Evolutionary conservation across 2,797 vertebrate genomes (phyloP).

Genomic region (Salmo trutta): DNA sequence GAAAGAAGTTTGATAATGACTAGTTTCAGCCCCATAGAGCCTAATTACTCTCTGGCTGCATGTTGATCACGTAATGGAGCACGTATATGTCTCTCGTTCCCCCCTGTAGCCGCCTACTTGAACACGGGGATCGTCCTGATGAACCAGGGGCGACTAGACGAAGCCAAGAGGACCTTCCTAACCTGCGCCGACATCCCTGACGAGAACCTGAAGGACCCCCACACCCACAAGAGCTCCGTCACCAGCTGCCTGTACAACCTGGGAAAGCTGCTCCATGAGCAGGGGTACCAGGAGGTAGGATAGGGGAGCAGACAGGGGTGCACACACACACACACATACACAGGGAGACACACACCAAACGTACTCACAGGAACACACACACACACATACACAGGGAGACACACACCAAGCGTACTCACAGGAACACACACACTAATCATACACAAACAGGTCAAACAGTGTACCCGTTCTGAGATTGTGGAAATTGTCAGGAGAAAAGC

Average conservation of each 20-base stretch:
- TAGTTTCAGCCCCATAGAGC: constrained; percentile 57
- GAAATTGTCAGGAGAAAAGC: not conserved
- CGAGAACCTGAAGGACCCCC: constrained; percentile 98
- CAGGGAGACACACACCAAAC: constrained; percentile 28
- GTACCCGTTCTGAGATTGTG: not conserved
- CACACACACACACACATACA: not conserved
- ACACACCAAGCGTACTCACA: constrained; percentile 37
- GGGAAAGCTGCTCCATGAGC: constrained; percentile 96
- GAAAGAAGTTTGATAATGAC: constrained; percentile 35
- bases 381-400: not conserved
- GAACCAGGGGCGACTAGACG: constrained; percentile 93
- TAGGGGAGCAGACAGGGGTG: not conserved
- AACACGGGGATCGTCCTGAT: constrained; percentile 98
- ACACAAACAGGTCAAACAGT: constrained; percentile 27
- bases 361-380: constrained; percentile 15
- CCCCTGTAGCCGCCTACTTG: constrained; percentile 90
- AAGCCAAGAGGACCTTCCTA: constrained; percentile 91
- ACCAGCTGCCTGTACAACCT: constrained; percentile 99
- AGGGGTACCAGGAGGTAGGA: constrained; percentile 91
- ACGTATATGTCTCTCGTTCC: not conserved
- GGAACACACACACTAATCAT: constrained; percentile 33
- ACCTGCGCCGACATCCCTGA: constrained; percentile 98
- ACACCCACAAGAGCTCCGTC: constrained; percentile 97
- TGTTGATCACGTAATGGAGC: constrained; percentile 1
- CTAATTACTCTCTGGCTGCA: constrained; percentile 57